phyloP scores from a whole-genome alignment of 1,140 invertebrate species.

The Scylla paramamosain region DNA sequence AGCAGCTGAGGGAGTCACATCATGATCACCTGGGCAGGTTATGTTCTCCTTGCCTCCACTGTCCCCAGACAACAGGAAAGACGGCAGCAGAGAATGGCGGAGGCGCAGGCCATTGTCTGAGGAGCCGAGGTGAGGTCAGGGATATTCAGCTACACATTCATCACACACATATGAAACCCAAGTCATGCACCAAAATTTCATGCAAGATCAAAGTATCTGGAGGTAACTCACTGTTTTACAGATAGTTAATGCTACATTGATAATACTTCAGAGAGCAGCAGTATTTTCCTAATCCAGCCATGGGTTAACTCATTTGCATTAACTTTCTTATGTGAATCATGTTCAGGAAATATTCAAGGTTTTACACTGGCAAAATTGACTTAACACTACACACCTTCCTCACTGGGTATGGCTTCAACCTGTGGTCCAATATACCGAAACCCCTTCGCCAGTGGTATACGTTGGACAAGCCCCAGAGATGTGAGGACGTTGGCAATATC shows the following conservation, averaged over 20 bases:
- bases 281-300: no score
- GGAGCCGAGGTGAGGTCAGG: not conserved
- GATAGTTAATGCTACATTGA: no score
- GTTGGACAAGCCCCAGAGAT: slow-evolving; percentile 86
- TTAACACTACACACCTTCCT: slow-evolving; percentile 37
- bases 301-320: no score
- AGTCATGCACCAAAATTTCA: no score
- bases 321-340: no score
- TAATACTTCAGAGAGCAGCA: no score
- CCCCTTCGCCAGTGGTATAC: slow-evolving; percentile 83
- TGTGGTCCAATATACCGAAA: slow-evolving; percentile 86
- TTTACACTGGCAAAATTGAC: no score
- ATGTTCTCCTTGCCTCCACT: slow-evolving; percentile 62
- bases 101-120: slow-evolving; percentile 45
- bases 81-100: slow-evolving; percentile 58
- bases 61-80: not conserved
- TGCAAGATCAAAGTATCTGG: no score
- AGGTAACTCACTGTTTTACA: no score
- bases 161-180: no score
- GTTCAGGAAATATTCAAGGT: no score
- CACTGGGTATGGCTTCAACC: slow-evolving; percentile 79
- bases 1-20: slow-evolving; percentile 61
- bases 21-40: slow-evolving; percentile 48
- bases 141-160: not conserved
- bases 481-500: slow-evolving; percentile 89